phyloP scores from a whole-genome alignment of 2,888 invertebrate genomes.

The Perdita meconis region DNA sequence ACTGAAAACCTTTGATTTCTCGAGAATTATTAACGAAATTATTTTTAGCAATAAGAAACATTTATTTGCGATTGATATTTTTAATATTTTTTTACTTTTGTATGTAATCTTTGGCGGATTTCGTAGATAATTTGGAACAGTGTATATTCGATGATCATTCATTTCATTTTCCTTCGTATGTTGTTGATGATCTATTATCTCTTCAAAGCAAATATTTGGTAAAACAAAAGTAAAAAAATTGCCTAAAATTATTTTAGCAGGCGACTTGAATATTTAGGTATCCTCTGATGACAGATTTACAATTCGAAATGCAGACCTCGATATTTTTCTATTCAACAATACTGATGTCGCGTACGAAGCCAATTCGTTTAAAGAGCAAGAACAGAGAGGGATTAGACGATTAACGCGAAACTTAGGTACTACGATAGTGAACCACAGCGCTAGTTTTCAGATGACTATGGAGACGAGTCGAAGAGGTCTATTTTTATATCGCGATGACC shows the following conservation, averaged over 20 bases:
- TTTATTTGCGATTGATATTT: too few species aligned
- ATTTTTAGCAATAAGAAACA: too few species aligned
- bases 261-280: background rate
- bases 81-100: too few species aligned
- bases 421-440: constrained; percentile 48
- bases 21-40: too few species aligned
- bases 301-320: constrained; percentile 7
- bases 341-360: constrained; percentile 5
- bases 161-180: background rate
- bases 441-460: constrained; percentile 59
- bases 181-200: background rate
- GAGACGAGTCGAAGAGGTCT: constrained; percentile 55
- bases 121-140: background rate
- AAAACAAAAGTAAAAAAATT: too few species aligned
- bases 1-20: background rate
- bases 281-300: constrained; percentile 1
- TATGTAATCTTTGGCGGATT: background rate
- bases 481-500: constrained; percentile 65
- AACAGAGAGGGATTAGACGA: constrained; percentile 13
- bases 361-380: background rate
- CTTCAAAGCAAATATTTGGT: constrained; percentile 2
- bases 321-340: constrained; percentile 23
- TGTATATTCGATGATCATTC: background rate
- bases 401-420: constrained; percentile 38
- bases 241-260: too few species aligned